Evolutionary conservation across 2,888 invertebrate species (phyloP), one percentile per base, ranked within the genome.

Genomic region (Tillus elongatus): DNA sequence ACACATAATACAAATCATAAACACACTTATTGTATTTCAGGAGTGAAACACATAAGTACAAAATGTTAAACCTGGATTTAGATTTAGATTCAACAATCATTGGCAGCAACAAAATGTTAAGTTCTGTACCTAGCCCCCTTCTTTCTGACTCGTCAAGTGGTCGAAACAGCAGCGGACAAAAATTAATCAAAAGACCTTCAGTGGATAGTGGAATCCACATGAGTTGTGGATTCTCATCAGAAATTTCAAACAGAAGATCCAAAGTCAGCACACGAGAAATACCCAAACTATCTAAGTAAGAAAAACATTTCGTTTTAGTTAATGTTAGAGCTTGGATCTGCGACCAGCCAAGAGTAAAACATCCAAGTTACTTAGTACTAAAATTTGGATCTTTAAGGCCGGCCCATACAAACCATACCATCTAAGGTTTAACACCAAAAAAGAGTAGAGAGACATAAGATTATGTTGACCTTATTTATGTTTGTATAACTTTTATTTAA

Each of bases 141-240:
- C 45, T 63, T 4, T 60, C 62, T 2, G 64, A 63, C 41, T 53
- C 57, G 15, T 51, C 60, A 3, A 55, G 56, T 31, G 59, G 55
- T 13, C 54, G 58, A 39, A 54, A 57, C 30, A 53, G 51, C 33
- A 56, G 53, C 32, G 52, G 53, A 19, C 60, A 60, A 36, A 58
- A 61, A 47, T 69, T 82, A 30, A 75, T 79, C 15, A 84, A 85
- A 56, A 68, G 83, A 35, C 79, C 84, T 0, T 85, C 84, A 0
- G 77, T 82, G 75, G 84, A 85, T 54, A 84, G 83, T 52, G 85
- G 85, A 8, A 85, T 85, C 46, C 80, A 84, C 49, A 76, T 85
- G 74, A 58, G 59, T 34, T 60, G 58, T 39, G n/a, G n/a, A n/a
- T n/a, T n/a, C n/a, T 60, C 60, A 13, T 54, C 14, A 34, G 32